Conservation (phyloP, 2,113 vertebrate genomes). For the Burhinus oedicnemus region DNA sequence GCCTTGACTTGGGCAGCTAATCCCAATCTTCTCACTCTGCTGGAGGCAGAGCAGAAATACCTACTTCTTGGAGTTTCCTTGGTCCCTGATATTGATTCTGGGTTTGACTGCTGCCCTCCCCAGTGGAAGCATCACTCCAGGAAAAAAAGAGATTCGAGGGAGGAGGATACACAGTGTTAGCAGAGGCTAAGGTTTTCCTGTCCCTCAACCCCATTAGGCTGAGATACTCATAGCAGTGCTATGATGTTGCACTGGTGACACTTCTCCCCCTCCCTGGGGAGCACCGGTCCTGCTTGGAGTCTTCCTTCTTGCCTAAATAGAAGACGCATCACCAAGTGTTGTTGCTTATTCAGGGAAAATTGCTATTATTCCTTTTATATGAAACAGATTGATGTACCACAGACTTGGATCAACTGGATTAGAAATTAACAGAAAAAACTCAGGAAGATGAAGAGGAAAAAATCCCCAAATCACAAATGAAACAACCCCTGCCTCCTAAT, state of each 20-base stretch:
- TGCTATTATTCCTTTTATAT: neutral
- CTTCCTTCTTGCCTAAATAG: neutral
- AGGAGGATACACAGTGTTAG: neutral
- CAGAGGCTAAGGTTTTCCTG: neutral
- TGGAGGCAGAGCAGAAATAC: neutral
- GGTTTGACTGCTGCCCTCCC: neutral
- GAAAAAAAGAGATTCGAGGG: neutral
- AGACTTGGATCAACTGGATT: neutral
- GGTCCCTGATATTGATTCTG: neutral
- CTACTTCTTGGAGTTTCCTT: neutral
- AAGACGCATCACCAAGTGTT: neutral
- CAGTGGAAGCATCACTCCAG: neutral
- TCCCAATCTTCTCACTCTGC: neutral
- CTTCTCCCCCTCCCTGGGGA: neutral
- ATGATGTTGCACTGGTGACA: neutral
- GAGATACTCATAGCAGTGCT: neutral
- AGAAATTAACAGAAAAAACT: neutral
- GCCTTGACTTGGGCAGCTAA: neutral
- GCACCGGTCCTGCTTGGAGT: neutral
- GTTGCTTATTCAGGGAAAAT: neutral
- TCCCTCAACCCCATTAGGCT: neutral
- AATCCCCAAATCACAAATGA: neutral
- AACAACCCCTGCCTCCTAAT: neutral
- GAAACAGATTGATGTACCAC: neutral
- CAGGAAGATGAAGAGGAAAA: neutral